Evolutionary conservation across 2,888 invertebrate genomes (phyloP).

Genomic region (Limnephilus rhombicus): DNA sequence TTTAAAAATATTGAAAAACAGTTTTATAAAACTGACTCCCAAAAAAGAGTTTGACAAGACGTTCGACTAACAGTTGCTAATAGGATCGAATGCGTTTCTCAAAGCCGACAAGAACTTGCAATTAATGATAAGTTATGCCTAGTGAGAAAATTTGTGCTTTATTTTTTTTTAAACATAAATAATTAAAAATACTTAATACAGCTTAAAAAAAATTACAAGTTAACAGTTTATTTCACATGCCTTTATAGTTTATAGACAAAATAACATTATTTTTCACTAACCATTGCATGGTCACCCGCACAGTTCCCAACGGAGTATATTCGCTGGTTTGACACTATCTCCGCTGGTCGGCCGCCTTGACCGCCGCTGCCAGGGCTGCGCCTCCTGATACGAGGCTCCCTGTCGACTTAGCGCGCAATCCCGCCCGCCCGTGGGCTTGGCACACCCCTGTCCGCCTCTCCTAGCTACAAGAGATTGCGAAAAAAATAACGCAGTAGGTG

Average conservation of each 20-base stretch:
- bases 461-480: neutral
- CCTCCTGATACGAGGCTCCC: constrained; percentile 49
- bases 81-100: no score
- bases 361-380: constrained; percentile 40
- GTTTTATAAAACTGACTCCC: no score
- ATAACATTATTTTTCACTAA: neutral
- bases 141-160: no score
- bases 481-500: neutral
- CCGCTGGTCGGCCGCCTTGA: constrained; percentile 30
- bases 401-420: constrained; percentile 54
- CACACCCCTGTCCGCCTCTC: constrained; percentile 14
- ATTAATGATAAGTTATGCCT: no score
- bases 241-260: neutral
- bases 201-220: no score
- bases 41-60: no score
- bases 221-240: no score
- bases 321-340: constrained; percentile 50
- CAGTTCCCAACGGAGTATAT: neutral
- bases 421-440: neutral
- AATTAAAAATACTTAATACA: no score
- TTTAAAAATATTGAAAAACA: no score
- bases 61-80: no score
- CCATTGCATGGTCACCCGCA: neutral
- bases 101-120: no score
- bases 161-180: no score